Evolutionary conservation across 2,888 invertebrate species (phyloP).

Genomic region (Malachius bipustulatus): DNA sequence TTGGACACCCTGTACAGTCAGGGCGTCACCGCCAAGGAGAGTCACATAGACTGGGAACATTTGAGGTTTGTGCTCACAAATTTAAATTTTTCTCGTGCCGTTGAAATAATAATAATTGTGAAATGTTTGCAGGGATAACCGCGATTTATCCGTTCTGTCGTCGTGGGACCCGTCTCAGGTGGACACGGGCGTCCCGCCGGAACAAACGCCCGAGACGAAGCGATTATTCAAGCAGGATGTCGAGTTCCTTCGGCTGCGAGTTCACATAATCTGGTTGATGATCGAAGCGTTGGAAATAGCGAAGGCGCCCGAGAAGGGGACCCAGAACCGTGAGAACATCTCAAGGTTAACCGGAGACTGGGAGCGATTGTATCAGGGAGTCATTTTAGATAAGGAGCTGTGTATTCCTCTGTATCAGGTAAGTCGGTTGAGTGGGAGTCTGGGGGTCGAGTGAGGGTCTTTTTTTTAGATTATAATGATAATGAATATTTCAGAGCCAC

Average conservation of each 20-base stretch:
- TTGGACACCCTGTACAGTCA: slow-evolving; percentile 43
- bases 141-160: slow-evolving; percentile 60
- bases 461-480: slow-evolving; percentile 1
- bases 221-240: slow-evolving; percentile 29
- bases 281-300: slow-evolving; percentile 26
- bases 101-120: neutral
- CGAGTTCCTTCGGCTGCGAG: slow-evolving; percentile 29
- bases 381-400: slow-evolving; percentile 1
- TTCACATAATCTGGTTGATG: slow-evolving; percentile 25
- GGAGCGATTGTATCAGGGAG: slow-evolving; percentile 22
- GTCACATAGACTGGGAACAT: slow-evolving; percentile 47
- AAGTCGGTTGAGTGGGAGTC: no score
- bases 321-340: no score
- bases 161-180: slow-evolving; percentile 61
- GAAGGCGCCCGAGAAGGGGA: slow-evolving; percentile 25
- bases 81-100: neutral
- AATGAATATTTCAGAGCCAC: slow-evolving; percentile 23
- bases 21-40: slow-evolving; percentile 47
- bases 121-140: slow-evolving; percentile 50
- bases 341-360: slow-evolving; percentile 26
- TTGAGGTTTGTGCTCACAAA: slow-evolving; percentile 32
- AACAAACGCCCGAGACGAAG: slow-evolving; percentile 31
- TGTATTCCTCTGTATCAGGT: slow-evolving; percentile 1
- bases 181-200: slow-evolving; percentile 31
- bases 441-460: neutral